Evolutionary conservation across 2,797 vertebrate species (phyloP).

Genomic region (Antennarius maculatus): DNA sequence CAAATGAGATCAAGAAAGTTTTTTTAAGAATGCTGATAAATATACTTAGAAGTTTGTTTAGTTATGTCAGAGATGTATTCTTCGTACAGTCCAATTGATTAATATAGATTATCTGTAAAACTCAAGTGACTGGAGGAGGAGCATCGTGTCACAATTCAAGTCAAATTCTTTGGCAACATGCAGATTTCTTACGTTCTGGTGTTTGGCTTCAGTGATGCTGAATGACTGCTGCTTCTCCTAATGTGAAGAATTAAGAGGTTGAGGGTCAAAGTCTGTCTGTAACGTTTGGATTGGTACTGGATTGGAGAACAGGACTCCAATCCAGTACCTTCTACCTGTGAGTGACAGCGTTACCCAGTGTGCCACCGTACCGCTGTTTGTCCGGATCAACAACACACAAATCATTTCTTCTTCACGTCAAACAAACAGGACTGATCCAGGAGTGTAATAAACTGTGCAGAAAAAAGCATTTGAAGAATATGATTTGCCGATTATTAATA

Average conservation of each 20-base stretch:
- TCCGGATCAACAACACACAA: conserved; percentile 5
- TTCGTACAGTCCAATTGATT: conserved; percentile 4
- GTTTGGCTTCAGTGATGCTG: neutral
- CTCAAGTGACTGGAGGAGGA: neutral
- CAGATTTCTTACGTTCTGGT: conserved; percentile 16
- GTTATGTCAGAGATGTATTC: conserved; percentile 20
- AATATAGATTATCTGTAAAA: conserved; percentile 10
- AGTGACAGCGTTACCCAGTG: too few relatives aligned
- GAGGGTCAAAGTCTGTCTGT: conserved; percentile 28
- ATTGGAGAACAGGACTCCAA: too few relatives aligned
- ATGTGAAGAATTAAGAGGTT: conserved; percentile 16
- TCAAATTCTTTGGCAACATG: conserved; percentile 9
- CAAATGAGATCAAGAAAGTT: conserved; percentile 27
- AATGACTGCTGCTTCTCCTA: conserved; percentile 20
- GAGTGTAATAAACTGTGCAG: conserved; percentile 10
- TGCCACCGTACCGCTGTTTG: conserved; percentile 38
- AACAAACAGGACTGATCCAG: conserved; percentile 17
- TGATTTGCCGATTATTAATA: too few relatives aligned
- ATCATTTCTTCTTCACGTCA: neutral
- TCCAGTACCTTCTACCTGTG: too few relatives aligned
- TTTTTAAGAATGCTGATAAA: conserved; percentile 35
- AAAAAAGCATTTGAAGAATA: too few relatives aligned
- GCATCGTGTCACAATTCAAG: neutral
- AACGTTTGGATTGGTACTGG: conserved; percentile 2
- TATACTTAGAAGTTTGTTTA: conserved; percentile 28